Evolutionary conservation across 2,113 vertebrate species (phyloP).

Genomic region (Grammomys dolichurus): DNA sequence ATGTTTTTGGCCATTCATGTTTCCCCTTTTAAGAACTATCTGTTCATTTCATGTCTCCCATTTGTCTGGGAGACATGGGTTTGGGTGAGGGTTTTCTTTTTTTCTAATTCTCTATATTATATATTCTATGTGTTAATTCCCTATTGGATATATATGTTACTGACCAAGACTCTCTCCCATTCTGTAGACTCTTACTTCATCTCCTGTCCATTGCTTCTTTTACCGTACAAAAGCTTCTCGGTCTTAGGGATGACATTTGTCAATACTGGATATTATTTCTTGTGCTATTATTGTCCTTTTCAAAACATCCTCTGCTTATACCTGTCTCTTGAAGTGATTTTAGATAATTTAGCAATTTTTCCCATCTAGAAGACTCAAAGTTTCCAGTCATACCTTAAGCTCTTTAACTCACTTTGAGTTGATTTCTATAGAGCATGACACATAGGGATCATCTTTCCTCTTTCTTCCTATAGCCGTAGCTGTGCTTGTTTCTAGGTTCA

Average conservation of each 20-base stretch:
- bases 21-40: neutral
- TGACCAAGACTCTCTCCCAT: neutral
- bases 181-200: neutral
- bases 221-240: neutral
- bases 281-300: neutral
- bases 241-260: neutral
- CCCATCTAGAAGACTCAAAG: neutral
- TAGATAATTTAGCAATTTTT: neutral
- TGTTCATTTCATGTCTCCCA: neutral
- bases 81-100: neutral
- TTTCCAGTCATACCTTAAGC: neutral
- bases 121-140: neutral
- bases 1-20: neutral
- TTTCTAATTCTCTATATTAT: neutral
- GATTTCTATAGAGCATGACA: neutral
- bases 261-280: neutral
- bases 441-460: neutral
- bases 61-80: neutral
- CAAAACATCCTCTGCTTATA: neutral
- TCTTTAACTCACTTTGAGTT: neutral
- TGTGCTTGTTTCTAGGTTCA: neutral
- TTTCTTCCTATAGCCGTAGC: neutral
- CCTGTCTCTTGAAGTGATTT: neutral
- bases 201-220: neutral
- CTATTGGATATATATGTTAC: neutral